These are phyloP conservation scores for Harpalus rubripes DNA, from an alignment of 2,888 invertebrate genomes.

Conservation along the genomic window DNA sequence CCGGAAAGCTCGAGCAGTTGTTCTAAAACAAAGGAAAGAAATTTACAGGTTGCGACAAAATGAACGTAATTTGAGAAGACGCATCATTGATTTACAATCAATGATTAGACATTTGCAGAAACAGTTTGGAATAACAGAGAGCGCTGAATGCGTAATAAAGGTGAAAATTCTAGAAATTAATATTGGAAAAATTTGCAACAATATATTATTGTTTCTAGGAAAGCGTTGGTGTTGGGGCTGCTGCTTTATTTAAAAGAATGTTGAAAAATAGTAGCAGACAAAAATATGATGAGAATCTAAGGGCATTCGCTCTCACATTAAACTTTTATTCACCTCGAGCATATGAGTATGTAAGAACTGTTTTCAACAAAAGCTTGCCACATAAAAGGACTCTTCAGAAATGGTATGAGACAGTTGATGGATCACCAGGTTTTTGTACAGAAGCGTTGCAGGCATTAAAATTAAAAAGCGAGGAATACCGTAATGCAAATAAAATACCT, in stretches of 20 bases:
- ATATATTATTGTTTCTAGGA: not conserved
- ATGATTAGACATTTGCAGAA: not conserved
- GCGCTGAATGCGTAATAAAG: not conserved
- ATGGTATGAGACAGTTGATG: too few relatives aligned
- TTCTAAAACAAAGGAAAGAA: not conserved
- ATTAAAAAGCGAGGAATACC: not conserved
- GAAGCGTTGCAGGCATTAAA: too few relatives aligned
- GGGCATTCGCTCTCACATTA: slow-evolving; percentile 41
- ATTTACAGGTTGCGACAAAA: not conserved
- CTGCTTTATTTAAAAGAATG: not conserved
- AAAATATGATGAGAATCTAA: slow-evolving; percentile 43
- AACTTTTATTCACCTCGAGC: slow-evolving; percentile 64
- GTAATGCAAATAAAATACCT: slow-evolving; percentile 23
- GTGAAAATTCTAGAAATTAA: not conserved
- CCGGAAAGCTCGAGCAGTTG: not conserved
- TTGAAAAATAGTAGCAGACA: not conserved
- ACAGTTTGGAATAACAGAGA: not conserved
- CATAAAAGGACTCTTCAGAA: too few relatives aligned
- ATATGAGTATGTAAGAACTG: slow-evolving; percentile 63
- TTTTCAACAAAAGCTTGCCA: too few relatives aligned
- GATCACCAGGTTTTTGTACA: too few relatives aligned
- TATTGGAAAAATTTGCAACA: not conserved
- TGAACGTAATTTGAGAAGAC: not conserved
- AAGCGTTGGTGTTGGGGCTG: not conserved
- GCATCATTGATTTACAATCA: not conserved